These are phyloP conservation scores for Drosophila fuyamai DNA, from an alignment of 1,140 invertebrate genomes.

Conservation along the genomic window DNA sequence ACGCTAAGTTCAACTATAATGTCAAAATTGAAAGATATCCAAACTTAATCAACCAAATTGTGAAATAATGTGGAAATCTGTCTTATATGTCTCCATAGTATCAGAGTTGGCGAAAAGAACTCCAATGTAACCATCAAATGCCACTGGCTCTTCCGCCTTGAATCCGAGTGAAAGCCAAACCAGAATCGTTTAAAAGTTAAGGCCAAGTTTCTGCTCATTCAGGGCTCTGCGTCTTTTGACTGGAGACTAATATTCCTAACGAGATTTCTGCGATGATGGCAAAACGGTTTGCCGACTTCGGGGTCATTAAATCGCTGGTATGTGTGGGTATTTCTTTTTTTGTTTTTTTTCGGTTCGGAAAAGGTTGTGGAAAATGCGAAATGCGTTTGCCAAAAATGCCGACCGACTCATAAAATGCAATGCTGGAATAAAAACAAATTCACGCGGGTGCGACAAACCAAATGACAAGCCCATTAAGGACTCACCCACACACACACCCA, in stretches of 20 bases:
- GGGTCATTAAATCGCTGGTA: constrained; percentile 37
- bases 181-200: constrained; percentile 32
- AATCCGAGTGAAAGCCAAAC: constrained; percentile 28
- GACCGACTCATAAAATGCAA: constrained; percentile 77
- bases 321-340: constrained; percentile 5
- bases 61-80: neutral
- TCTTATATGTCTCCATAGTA: neutral
- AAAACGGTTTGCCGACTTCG: constrained; percentile 32
- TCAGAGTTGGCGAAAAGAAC: neutral
- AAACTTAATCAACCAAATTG: neutral
- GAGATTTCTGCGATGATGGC: constrained; percentile 37
- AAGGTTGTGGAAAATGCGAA: constrained; percentile 35
- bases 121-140: constrained; percentile 4
- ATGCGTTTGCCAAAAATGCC: constrained; percentile 63
- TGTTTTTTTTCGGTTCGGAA: constrained; percentile 1
- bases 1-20: too few relatives aligned
- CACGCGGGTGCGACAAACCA: constrained; percentile 80
- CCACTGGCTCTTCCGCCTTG: constrained; percentile 1
- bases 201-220: constrained; percentile 13
- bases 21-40: too few relatives aligned
- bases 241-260: constrained; percentile 28
- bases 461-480: constrained; percentile 75
- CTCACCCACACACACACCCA: constrained; percentile 24
- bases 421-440: constrained; percentile 80
- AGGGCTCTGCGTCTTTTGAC: constrained; percentile 16